Evolutionary conservation across 2,113 vertebrate genomes (phyloP).

Genomic region (Ptilorrhoa leucosticta): DNA sequence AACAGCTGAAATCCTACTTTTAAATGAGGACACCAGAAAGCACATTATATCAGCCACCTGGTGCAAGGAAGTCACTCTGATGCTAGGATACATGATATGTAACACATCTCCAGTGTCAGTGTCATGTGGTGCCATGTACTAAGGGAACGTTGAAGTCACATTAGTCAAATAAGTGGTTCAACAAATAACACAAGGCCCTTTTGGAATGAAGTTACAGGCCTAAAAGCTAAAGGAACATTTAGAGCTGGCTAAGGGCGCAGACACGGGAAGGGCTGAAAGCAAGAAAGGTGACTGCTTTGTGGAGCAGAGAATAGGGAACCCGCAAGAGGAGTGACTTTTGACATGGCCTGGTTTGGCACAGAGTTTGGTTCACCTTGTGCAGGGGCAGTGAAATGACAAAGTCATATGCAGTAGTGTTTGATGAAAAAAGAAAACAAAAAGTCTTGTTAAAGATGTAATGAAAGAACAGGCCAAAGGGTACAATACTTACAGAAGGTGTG

Average conservation of each 20-base stretch:
- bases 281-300: background rate
- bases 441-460: background rate
- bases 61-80: background rate
- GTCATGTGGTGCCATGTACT: background rate
- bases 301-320: background rate
- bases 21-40: background rate
- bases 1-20: background rate
- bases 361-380: rapidly evolving
- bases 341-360: background rate
- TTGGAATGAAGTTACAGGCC: background rate
- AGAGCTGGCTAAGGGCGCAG: background rate
- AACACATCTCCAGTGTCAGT: background rate
- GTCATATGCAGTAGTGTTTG: background rate
- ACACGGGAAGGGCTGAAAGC: background rate
- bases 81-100: rapidly evolving
- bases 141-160: rapidly evolving
- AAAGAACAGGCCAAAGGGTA: background rate
- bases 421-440: background rate
- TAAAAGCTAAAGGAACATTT: background rate
- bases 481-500: background rate
- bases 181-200: background rate
- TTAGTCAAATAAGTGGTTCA: background rate
- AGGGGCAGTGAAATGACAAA: background rate
- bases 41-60: background rate
- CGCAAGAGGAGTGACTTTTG: background rate